These are phyloP conservation scores for Leptobrachium leishanense DNA, from an alignment of 2,113 vertebrate genomes.

Conservation along the genomic window DNA sequence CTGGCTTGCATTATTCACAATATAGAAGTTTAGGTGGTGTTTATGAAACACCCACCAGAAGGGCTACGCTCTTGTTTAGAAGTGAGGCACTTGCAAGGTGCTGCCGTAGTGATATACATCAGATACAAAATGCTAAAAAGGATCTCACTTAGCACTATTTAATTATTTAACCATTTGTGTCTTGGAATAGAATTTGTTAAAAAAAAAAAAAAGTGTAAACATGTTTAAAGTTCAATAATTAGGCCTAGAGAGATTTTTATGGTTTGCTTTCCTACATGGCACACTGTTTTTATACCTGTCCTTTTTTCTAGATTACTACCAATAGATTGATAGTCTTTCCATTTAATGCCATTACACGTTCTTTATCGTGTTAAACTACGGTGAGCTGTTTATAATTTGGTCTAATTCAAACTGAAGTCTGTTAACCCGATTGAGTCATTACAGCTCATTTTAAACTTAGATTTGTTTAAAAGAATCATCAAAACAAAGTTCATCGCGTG, in stretches of 20 bases:
- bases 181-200: no score
- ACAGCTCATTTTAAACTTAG: neutral
- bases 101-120: constrained; percentile 12
- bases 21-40: constrained; percentile 55
- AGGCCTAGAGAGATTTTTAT: no score
- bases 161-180: neutral
- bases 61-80: constrained; percentile 48
- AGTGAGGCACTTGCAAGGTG: constrained; percentile 23
- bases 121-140: constrained; percentile 1
- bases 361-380: neutral
- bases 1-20: constrained; percentile 69
- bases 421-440: constrained; percentile 10
- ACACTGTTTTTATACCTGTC: no score
- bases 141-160: neutral
- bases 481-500: neutral
- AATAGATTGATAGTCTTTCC: no score
- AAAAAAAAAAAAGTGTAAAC: no score
- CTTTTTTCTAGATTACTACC: no score
- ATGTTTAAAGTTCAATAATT: no score
- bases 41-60: constrained; percentile 67
- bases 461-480: constrained; percentile 6
- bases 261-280: no score
- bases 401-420: neutral
- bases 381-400: neutral
- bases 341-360: neutral